These are phyloP conservation scores for Drosophila emarginata DNA, from an alignment of 2,888 invertebrate genomes.

Conservation along the genomic window DNA sequence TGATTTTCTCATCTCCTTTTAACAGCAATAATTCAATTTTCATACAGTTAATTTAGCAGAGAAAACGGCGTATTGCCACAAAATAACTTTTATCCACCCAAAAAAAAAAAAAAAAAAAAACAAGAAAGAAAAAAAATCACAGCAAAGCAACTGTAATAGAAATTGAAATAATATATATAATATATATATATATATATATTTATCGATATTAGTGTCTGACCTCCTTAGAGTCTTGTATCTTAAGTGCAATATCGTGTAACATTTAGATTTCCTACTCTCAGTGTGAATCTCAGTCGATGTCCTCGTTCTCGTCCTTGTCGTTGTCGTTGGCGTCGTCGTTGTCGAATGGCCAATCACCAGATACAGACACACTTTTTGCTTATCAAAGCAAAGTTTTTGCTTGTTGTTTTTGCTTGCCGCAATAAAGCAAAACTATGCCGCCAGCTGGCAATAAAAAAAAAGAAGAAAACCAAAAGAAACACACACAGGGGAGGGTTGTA, in stretches of 20 bases:
- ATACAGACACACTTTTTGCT: conserved; percentile 34
- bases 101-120: neutral
- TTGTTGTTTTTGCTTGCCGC: conserved; percentile 47
- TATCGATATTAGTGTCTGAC: conserved; percentile 5
- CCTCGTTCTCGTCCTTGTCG: neutral
- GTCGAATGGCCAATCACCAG: conserved; percentile 16
- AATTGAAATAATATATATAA: neutral
- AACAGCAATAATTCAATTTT: conserved; percentile 3
- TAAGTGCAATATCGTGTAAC: conserved; percentile 61
- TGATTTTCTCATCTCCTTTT: conserved; percentile 2
- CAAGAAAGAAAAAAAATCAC: neutral
- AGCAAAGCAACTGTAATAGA: neutral
- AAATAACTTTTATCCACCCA: neutral
- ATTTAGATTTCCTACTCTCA: conserved; percentile 27
- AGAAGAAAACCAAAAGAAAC: conserved; percentile 1
- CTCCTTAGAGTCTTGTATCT: conserved; percentile 36
- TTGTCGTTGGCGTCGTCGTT: neutral
- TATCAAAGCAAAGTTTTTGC: conserved; percentile 51
- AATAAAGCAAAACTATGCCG: conserved; percentile 66
- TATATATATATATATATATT: neutral
- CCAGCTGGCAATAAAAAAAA: conserved; percentile 39
- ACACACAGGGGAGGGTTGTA: no score
- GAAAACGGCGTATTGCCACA: neutral
- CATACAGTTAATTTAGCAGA: conserved; percentile 4
- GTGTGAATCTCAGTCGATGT: conserved; percentile 52